phyloP scores from a whole-genome alignment of 2,888 invertebrate genomes.

The Agonopterix subpropinquella region DNA sequence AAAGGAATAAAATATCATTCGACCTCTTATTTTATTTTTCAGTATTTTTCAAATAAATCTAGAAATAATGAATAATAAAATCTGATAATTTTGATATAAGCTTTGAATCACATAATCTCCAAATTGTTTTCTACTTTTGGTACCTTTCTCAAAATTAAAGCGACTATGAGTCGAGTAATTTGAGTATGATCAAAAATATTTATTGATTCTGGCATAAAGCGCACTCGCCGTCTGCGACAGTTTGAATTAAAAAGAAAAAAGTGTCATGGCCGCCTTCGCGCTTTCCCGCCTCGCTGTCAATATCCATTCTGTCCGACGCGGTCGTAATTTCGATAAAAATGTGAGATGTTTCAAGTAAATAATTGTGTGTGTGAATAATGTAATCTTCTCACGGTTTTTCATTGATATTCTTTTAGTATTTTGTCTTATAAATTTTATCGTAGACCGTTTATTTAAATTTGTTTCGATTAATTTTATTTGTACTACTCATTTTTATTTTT shows the following conservation, averaged over 20 bases:
- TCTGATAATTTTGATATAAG: no score
- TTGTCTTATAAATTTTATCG: background rate
- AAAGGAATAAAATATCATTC: no score
- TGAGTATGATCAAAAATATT: conserved; percentile 18
- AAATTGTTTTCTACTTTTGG: no score
- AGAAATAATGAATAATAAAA: no score
- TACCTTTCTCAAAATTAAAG: no score
- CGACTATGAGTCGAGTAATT: conserved; percentile 15
- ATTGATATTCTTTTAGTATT: conserved; percentile 5
- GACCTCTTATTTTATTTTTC: no score
- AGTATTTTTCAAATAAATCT: no score
- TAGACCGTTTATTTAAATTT: background rate
- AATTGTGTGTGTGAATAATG: conserved; percentile 31
- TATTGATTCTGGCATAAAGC: conserved; percentile 35
- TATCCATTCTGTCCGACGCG: conserved; percentile 35
- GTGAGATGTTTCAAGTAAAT: conserved; percentile 28
- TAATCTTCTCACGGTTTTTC: conserved; percentile 23
- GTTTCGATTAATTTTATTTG: background rate
- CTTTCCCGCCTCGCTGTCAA: conserved; percentile 52
- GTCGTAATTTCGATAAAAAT: conserved; percentile 33
- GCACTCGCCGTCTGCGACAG: conserved; percentile 33
- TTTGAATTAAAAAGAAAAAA: conserved; percentile 47
- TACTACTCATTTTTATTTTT: no score
- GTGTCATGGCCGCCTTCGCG: conserved; percentile 42
- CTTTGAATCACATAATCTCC: no score